Conservation (phyloP, 2,888 invertebrate species). For the Hyalella azteca region DNA sequence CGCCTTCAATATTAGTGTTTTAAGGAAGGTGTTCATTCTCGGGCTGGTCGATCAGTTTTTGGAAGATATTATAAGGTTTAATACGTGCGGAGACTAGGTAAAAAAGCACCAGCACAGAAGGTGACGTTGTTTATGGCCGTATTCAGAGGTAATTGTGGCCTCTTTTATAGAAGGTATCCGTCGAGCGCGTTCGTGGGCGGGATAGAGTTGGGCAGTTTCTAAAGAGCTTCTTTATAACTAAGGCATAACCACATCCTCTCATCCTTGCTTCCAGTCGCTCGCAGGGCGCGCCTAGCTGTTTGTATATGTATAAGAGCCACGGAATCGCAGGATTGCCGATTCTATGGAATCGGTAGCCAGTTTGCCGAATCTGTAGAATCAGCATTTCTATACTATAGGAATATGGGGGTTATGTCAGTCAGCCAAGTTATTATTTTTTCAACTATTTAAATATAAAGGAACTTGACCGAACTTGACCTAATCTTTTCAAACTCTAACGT, state of each 20-base stretch:
- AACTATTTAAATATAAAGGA: too few relatives aligned
- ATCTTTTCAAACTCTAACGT: too few relatives aligned
- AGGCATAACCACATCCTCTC: conserved; percentile 6
- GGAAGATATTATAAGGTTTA: conserved; percentile 30
- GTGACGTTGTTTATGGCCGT: conserved; percentile 26
- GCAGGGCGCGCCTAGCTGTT: neutral
- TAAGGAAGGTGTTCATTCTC: neutral
- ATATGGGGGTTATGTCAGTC: too few relatives aligned
- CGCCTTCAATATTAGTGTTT: conserved; percentile 12
- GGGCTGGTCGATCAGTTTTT: conserved; percentile 9
- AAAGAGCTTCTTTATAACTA: conserved; percentile 21
- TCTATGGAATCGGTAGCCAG: too few relatives aligned
- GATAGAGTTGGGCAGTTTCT: neutral
- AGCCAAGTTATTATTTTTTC: too few relatives aligned
- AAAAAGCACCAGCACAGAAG: too few relatives aligned
- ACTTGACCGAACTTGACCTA: too few relatives aligned
- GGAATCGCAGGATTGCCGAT: too few relatives aligned
- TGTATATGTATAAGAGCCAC: too few relatives aligned
- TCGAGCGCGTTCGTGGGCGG: neutral
- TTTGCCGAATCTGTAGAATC: too few relatives aligned
- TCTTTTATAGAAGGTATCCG: conserved; percentile 11
- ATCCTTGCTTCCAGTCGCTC: neutral
- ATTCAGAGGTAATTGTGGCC: conserved; percentile 27
- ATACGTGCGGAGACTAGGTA: neutral
- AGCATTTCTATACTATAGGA: too few relatives aligned